These are phyloP conservation scores for Porites australiensis DNA, from an alignment of 64 coral and sea anemone genomes.

Conservation along the genomic window DNA sequence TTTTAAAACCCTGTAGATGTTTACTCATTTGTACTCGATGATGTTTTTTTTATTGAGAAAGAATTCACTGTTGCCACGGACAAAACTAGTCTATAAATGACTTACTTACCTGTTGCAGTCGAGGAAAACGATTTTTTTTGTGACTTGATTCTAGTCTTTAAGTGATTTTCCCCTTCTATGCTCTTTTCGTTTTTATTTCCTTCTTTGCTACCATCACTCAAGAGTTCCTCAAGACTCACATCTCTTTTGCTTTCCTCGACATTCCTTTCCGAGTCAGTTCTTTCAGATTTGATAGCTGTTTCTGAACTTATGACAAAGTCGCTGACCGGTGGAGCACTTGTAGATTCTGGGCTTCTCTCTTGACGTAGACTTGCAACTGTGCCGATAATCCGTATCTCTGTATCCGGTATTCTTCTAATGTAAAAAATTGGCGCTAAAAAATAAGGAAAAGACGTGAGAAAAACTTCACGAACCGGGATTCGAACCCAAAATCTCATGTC, in stretches of 20 bases:
- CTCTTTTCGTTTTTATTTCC: conserved; percentile 32
- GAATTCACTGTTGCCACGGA: too few species aligned
- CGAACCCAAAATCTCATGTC: not conserved
- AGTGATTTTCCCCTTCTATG: not conserved
- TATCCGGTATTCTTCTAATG: conserved; percentile 36
- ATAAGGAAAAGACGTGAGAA: not conserved
- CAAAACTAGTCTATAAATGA: too few species aligned
- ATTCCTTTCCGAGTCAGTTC: not conserved
- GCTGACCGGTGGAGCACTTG: not conserved
- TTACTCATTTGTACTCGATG: too few species aligned
- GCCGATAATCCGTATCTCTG: conserved; percentile 47
- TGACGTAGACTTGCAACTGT: conserved; percentile 31
- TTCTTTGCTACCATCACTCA: conserved; percentile 30
- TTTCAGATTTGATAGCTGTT: not conserved
- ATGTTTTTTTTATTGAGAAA: too few species aligned
- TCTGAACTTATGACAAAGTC: not conserved
- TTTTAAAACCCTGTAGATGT: too few species aligned
- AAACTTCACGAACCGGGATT: not conserved
- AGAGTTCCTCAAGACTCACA: conserved; percentile 62
- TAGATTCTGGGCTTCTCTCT: conserved; percentile 23
- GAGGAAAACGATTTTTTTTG: conserved; percentile 1
- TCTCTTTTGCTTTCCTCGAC: conserved; percentile 66
- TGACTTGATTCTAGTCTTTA: not conserved
- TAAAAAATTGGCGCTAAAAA: conserved; percentile 63
- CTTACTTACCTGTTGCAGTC: not conserved